A percentile compares a stretch with the other conserved stretches of the same genome.
These are phyloP conservation scores for Chromis chromis DNA, from an alignment of 2,797 vertebrate genomes.

Conservation along the genomic window DNA sequence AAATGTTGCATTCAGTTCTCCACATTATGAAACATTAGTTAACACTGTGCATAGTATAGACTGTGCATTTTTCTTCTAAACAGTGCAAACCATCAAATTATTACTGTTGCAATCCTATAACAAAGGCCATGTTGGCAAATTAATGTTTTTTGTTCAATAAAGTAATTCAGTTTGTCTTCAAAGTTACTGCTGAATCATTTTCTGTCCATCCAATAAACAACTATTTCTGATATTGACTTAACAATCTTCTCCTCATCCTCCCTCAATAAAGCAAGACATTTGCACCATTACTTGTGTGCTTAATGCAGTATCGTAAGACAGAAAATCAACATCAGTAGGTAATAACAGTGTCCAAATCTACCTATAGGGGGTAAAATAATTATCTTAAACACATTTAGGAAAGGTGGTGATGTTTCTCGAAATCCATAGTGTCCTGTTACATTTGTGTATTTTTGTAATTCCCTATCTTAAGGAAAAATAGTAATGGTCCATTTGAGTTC, in stretches of 20 bases:
- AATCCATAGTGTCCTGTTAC: not conserved
- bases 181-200: not conserved
- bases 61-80: not conserved
- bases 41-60: too few species aligned
- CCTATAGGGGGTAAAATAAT: not conserved
- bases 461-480: not conserved
- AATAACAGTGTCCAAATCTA: not conserved
- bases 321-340: too few species aligned
- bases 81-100: not conserved
- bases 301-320: not conserved
- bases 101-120: too few species aligned
- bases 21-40: not conserved
- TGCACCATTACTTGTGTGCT: not conserved
- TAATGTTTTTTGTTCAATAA: too few species aligned
- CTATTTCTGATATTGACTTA: not conserved
- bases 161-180: too few species aligned
- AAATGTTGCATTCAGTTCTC: not conserved
- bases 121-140: too few species aligned
- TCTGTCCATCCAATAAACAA: not conserved
- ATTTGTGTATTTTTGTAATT: not conserved
- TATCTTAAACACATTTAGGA: not conserved
- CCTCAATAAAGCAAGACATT: not conserved
- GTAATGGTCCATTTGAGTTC: constrained; percentile 14
- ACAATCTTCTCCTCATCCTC: not conserved
- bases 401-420: not conserved